A percentile compares a stretch with the other conserved stretches of the same genome.
phyloP scores from a whole-genome alignment of 2,888 invertebrate genomes.

The Agrilus biguttatus region DNA sequence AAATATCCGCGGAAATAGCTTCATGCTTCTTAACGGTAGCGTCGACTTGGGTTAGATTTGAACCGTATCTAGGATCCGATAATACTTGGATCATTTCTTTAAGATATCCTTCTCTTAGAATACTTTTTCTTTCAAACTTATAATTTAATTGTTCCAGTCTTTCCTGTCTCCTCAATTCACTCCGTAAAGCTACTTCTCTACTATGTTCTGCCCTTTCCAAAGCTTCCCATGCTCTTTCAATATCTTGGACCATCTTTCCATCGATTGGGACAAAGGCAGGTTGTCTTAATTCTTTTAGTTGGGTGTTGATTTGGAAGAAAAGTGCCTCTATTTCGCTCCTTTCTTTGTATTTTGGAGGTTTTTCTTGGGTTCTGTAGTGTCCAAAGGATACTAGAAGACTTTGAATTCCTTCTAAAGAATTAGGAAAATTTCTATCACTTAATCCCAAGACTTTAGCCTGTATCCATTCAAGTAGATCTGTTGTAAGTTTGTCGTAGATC shows the following conservation, averaged over 20 bases:
- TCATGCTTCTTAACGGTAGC: slow-evolving; percentile 97
- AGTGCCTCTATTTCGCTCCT: slow-evolving; percentile 93
- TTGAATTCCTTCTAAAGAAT: slow-evolving; percentile 90
- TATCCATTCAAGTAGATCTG: slow-evolving; percentile 88
- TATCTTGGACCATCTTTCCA: slow-evolving; percentile 85
- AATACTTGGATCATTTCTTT: slow-evolving; percentile 96
- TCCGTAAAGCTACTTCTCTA: slow-evolving; percentile 81
- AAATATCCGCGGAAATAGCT: slow-evolving; percentile 92
- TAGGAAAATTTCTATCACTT: slow-evolving; percentile 80
- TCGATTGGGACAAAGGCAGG: slow-evolving; percentile 75
- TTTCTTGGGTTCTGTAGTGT: slow-evolving; percentile 90
- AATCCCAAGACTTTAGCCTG: slow-evolving; percentile 66
- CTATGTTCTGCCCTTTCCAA: slow-evolving; percentile 89
- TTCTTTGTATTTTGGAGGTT: slow-evolving; percentile 96
- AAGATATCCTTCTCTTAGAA: slow-evolving; percentile 85
- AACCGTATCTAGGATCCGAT: slow-evolving; percentile 81
- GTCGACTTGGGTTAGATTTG: slow-evolving; percentile 84
- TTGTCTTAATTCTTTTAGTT: slow-evolving; percentile 85
- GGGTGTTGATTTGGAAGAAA: slow-evolving; percentile 92
- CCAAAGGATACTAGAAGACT: slow-evolving; percentile 80
- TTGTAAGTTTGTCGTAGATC: slow-evolving; percentile 74
- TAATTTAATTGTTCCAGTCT: slow-evolving; percentile 87
- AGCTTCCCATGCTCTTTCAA: slow-evolving; percentile 87
- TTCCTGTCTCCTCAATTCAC: slow-evolving; percentile 84
- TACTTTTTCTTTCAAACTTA: slow-evolving; percentile 91